phyloP scores from a whole-genome alignment of 2,797 vertebrate genomes.

The Hemibagrus guttatus region DNA sequence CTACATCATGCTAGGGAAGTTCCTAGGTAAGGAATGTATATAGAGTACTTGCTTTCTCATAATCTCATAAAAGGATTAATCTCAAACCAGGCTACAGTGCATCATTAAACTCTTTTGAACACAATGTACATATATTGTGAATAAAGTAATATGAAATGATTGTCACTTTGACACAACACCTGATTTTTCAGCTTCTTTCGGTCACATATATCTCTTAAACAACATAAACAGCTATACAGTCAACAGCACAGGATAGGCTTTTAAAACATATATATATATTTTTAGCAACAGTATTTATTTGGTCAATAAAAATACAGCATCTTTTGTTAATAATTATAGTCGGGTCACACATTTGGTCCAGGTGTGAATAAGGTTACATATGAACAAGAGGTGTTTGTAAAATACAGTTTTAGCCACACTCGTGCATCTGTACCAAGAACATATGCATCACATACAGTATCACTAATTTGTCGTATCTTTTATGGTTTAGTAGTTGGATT shows the following conservation, averaged over 20 bases:
- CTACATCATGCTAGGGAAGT: background rate
- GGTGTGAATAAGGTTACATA: background rate
- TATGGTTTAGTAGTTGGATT: slow-evolving; percentile 1
- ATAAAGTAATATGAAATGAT: slow-evolving; percentile 18
- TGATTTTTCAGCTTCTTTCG: background rate
- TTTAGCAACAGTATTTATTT: slow-evolving; percentile 13
- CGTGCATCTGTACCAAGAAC: background rate
- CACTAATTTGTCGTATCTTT: background rate
- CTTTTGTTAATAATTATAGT: slow-evolving; percentile 14
- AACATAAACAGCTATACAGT: slow-evolving; percentile 21
- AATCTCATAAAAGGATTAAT: background rate
- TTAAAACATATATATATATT: background rate
- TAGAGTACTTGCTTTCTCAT: background rate
- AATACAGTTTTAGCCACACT: background rate
- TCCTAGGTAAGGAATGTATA: background rate
- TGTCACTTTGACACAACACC: background rate
- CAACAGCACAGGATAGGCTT: slow-evolving; percentile 6
- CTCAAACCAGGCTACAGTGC: background rate
- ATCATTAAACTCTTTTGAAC: background rate
- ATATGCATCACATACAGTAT: slow-evolving; percentile 7
- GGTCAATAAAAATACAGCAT: slow-evolving; percentile 32
- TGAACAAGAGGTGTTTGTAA: background rate
- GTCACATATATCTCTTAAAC: background rate
- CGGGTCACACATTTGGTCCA: slow-evolving; percentile 36
- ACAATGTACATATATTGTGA: no score